phyloP scores from a whole-genome alignment of 2,888 invertebrate genomes.

The Scaeva pyrastri region DNA sequence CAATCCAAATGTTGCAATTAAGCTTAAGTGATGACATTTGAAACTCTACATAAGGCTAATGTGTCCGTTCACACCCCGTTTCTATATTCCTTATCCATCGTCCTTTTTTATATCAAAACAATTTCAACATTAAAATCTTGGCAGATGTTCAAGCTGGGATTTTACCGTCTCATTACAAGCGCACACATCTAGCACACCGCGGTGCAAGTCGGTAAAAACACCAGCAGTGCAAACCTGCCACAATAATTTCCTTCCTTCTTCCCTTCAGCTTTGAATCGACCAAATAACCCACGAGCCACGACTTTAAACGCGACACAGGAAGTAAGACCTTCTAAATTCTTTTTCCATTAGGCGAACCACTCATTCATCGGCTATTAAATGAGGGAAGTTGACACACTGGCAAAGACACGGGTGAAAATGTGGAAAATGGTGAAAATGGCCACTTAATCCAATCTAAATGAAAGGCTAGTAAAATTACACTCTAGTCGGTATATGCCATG shows the following conservation, averaged over 20 bases:
- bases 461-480: conserved; percentile 61
- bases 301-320: conserved; percentile 52
- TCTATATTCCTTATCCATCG: conserved; percentile 22
- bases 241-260: conserved; percentile 41
- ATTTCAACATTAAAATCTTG: conserved; percentile 68
- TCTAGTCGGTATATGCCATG: not conserved
- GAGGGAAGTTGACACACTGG: conserved; percentile 60
- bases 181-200: conserved; percentile 39
- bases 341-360: conserved; percentile 71
- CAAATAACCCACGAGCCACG: too few relatives aligned
- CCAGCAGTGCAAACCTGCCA: too few relatives aligned
- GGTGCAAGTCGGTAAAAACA: not conserved
- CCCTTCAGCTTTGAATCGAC: not conserved
- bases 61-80: conserved; percentile 58
- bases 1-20: conserved; percentile 39
- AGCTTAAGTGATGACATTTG: conserved; percentile 48
- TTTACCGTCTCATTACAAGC: conserved; percentile 67
- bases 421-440: conserved; percentile 64
- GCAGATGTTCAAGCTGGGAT: conserved; percentile 75
- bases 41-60: conserved; percentile 41
- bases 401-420: conserved; percentile 69
- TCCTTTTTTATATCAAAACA: conserved; percentile 28
- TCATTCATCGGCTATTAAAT: conserved; percentile 65
- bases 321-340: conserved; percentile 71
- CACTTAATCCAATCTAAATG: conserved; percentile 76